phyloP scores from a whole-genome alignment of 2,113 vertebrate genomes.

The Danionella cerebrum region DNA sequence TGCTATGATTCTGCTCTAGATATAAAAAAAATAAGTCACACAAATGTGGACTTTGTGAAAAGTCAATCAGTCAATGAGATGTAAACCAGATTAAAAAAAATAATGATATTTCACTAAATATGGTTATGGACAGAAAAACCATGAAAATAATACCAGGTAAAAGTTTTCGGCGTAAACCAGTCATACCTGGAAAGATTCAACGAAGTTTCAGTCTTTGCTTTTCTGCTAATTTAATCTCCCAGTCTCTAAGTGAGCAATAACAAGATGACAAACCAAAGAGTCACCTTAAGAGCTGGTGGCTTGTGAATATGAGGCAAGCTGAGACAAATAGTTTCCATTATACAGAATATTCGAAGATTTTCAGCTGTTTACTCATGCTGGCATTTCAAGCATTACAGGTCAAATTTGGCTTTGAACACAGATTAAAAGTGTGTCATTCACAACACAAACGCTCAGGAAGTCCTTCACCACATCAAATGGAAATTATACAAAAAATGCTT shows the following conservation, averaged over 20 bases:
- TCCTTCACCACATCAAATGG: slow-evolving; percentile 29
- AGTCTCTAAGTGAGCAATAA: slow-evolving; percentile 55
- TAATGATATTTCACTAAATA: too few relatives aligned
- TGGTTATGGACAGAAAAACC: too few relatives aligned
- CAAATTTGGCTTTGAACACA: neutral
- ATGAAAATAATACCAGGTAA: too few relatives aligned
- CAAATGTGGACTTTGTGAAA: too few relatives aligned
- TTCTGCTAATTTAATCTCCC: slow-evolving; percentile 31
- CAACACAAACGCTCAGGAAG: slow-evolving; percentile 28
- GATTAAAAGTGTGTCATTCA: neutral
- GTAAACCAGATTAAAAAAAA: too few relatives aligned
- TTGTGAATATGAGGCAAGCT: slow-evolving; percentile 37
- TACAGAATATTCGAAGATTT: too few relatives aligned
- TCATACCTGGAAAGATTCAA: slow-evolving; percentile 60
- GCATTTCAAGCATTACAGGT: neutral
- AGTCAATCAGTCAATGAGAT: too few relatives aligned
- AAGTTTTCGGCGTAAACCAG: too few relatives aligned
- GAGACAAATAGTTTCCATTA: slow-evolving; percentile 16
- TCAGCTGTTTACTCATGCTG: too few relatives aligned
- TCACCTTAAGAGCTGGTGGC: slow-evolving; percentile 59
- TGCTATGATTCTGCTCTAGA: too few relatives aligned
- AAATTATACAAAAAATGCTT: slow-evolving; percentile 14
- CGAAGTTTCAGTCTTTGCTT: slow-evolving; percentile 46
- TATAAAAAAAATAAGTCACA: too few relatives aligned
- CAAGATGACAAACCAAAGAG: slow-evolving; percentile 37